A percentile compares a stretch with the other conserved stretches of the same genome.
Conservation (phyloP, 2,888 invertebrate genomes). For the Rambutsinella grinnellia region DNA sequence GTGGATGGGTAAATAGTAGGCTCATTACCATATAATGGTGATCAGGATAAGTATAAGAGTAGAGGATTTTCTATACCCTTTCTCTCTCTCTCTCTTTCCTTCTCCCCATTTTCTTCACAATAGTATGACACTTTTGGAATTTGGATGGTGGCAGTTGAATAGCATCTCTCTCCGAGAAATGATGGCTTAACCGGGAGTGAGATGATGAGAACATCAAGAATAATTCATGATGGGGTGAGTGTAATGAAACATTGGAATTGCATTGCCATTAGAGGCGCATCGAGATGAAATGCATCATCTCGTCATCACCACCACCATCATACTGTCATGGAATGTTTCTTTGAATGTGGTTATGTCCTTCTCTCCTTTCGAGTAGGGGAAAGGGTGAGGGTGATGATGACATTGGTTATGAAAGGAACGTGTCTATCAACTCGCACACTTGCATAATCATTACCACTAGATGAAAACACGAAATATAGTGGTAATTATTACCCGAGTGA, state of each 20-base stretch:
- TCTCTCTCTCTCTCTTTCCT: not conserved
- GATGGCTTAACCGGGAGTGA: conserved; percentile 10
- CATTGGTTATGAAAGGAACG: conserved; percentile 8
- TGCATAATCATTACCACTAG: too few species aligned
- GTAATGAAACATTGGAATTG: not conserved
- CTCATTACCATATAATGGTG: not conserved
- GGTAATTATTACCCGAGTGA: too few species aligned
- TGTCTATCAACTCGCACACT: conserved; percentile 26
- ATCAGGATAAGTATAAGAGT: not conserved
- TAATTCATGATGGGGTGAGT: conserved; percentile 12
- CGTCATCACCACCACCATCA: not conserved
- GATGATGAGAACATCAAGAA: conserved; percentile 25
- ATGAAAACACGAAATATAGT: too few species aligned
- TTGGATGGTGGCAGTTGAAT: conserved; percentile 5
- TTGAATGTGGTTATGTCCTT: not conserved
- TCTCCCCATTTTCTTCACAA: conserved; percentile 10
- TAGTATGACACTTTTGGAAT: conserved; percentile 13
- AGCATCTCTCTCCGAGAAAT: not conserved
- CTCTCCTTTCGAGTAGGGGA: not conserved
- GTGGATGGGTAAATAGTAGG: not conserved
- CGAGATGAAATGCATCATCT: conserved; percentile 8
- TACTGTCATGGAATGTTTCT: not conserved
- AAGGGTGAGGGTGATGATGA: conserved; percentile 1
- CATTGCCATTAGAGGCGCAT: conserved; percentile 17
- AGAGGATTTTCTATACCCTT: not conserved